Evolutionary conservation across 2,888 invertebrate genomes (phyloP), one percentile per base, ranked within the genome.

Genomic region (Nomada hirtipes): DNA sequence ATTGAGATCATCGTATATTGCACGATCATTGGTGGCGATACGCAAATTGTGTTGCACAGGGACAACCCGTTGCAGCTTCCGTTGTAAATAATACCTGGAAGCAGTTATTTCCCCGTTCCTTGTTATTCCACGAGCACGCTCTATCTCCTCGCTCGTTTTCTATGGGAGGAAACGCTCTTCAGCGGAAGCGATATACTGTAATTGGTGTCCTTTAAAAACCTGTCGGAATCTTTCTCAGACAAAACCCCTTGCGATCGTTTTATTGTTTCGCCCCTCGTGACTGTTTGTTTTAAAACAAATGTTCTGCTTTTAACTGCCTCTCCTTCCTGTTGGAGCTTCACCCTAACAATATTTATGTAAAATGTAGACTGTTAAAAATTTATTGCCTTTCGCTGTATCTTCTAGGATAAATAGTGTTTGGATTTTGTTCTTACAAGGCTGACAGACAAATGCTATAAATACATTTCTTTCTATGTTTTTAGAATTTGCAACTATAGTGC

Each of bases 131-230:
- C n/a, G 50, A n/a, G 26, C 60, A 53, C 61, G 15, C 65, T 18
- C 18, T n/a, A 79, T 69, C 64, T 65, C 44, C 36, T 18, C 13
- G n/a, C 26, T 67, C 42, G 20, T 55, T 81, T 72, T 68, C 71
- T 71, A 82, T 80, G 72, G 69, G 44, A 65, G 69, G 82, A 69
- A 71, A 83, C 72, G 76, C 55, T 70, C 61, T 72, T 68, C 57
- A 57, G 42, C 77, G 74, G 78, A 85, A 85, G 76, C 63, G 72
- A 82, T 82, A 76, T 79, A 76, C 57, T 50, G 74, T 76, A 85
- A 82, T 76, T 65, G 67, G 53, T 57, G 74, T 75, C 82, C 78
- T 79, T 79, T 81, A 75, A 79, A 85, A 79, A 65, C 44, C 26
- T 42, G 18, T 47, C 18, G 63, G 60, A 57, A 53, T 72, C 59